Base-by-base conservation (phyloP, 2,888 invertebrate species). In the Hybos culiciformis region DNA sequence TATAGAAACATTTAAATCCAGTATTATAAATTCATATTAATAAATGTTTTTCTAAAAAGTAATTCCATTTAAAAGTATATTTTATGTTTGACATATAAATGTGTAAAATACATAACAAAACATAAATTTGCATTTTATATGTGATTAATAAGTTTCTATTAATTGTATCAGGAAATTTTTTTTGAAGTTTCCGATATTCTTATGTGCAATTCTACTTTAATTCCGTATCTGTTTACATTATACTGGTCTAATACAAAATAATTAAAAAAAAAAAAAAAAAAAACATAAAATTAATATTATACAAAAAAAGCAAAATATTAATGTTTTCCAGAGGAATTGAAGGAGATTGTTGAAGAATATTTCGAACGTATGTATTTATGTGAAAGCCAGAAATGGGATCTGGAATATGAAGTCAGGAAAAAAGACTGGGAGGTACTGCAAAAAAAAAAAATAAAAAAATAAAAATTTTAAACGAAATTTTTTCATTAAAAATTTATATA, bases 381-480 rank as follows among this genome's bases (percentile, higher is more conserved):
- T 80, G 96, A 96, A 81, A 86, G 90, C 77, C 91, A 92, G 77
- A 96, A 96, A 80, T 97, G 94, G 85, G 97, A 97, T 85, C 91
- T 97, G 87, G 97, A 97, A 83, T 85, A 87, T 78, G 91, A 93
- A 82, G 93, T 96, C 78, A 85, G 92, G 77, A 93, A 91, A 80
- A 92, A 92, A 82, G 96, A 96, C 78, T 93, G 86, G 78, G 96
- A 96, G 91, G 94, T 94, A 84, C 80, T 78, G 76, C 74, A 69
- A 59, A 48, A 40, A 52, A 48, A 48, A 50, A 48, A 48, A 48
- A 50, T 31, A 46, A 44, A 48, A 43, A 45, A 43, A 18, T n/a
- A 39, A 47, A 47, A 43, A 48, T n/a, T n/a, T n/a, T n/a, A n/a
- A n/a, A n/a, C n/a, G n/a, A n/a, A n/a, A n/a, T n/a, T n/a, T n/a